phyloP scores from a whole-genome alignment of 2,797 vertebrate species.

The Loriculus beryllinus region DNA sequence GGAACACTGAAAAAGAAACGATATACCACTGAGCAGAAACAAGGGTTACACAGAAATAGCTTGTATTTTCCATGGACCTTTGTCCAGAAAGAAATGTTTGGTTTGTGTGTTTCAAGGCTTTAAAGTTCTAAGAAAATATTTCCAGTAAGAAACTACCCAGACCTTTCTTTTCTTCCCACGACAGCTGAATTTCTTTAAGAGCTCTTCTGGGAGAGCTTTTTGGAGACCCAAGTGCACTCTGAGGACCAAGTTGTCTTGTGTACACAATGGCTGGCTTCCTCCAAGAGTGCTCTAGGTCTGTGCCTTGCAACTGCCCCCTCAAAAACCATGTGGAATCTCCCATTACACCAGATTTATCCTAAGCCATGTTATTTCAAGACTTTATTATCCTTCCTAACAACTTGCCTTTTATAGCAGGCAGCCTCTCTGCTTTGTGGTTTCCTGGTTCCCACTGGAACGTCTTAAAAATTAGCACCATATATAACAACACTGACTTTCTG shows the following conservation, averaged over 20 bases:
- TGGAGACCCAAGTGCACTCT: background rate
- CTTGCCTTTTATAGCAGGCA: constrained; percentile 51
- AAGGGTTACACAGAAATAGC: background rate
- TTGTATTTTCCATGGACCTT: background rate
- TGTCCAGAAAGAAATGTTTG: constrained; percentile 32
- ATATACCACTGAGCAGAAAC: background rate
- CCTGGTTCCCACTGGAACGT: constrained; percentile 56
- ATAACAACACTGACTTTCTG: background rate
- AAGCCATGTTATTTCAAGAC: constrained; percentile 15
- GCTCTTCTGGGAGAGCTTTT: constrained; percentile 47
- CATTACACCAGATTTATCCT: background rate
- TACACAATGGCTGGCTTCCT: constrained; percentile 14
- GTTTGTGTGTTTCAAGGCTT: constrained; percentile 24
- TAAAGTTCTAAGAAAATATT: constrained; percentile 33
- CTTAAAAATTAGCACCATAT: background rate
- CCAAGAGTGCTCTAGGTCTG: background rate
- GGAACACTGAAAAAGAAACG: background rate
- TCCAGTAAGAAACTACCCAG: constrained; percentile 16
- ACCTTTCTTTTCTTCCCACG: constrained; percentile 49
- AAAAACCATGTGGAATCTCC: background rate
- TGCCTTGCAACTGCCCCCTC: constrained; percentile 4
- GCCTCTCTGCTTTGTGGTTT: background rate
- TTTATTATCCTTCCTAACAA: constrained; percentile 30
- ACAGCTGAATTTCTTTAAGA: constrained; percentile 41
- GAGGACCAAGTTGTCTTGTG: background rate